Percentiles rank a stretch among this genome's conserved stretches.
Conservation (phyloP, 2,888 invertebrate species). For the Aphodius sticticus region DNA sequence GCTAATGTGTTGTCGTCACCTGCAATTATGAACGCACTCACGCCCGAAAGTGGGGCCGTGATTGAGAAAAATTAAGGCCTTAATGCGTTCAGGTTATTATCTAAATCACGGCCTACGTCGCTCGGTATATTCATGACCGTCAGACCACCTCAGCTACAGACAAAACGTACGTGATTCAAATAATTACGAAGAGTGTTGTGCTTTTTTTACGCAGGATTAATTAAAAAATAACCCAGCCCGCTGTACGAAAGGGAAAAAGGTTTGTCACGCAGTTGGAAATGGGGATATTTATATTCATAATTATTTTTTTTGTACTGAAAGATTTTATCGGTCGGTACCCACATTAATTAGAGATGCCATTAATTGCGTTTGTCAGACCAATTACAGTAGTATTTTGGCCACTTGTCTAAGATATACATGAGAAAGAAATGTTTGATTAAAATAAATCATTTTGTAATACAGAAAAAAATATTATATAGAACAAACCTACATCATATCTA, state of each 20-base stretch:
- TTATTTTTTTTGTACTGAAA: neutral
- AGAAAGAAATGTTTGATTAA: too few species aligned
- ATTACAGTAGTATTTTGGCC: too few species aligned
- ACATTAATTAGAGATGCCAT: neutral
- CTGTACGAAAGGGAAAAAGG: neutral
- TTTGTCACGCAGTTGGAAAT: neutral
- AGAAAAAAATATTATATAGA: too few species aligned
- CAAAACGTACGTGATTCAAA: neutral
- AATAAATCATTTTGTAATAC: too few species aligned
- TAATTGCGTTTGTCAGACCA: neutral
- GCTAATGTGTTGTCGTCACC: neutral
- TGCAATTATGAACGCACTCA: neutral
- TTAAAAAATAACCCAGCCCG: neutral
- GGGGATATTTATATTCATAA: neutral
- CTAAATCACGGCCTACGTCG: neutral
- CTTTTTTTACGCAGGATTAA: neutral
- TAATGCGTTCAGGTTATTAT: neutral
- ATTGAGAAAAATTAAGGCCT: neutral
- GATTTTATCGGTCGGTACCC: neutral
- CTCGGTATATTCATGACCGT: neutral
- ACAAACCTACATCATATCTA: too few species aligned
- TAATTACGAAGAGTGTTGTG: neutral
- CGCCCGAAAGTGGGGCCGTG: neutral
- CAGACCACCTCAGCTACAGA: neutral
- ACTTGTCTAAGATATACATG: too few species aligned